phyloP scores from a whole-genome alignment of 2,797 vertebrate genomes.

The Hoplostethus atlanticus region DNA sequence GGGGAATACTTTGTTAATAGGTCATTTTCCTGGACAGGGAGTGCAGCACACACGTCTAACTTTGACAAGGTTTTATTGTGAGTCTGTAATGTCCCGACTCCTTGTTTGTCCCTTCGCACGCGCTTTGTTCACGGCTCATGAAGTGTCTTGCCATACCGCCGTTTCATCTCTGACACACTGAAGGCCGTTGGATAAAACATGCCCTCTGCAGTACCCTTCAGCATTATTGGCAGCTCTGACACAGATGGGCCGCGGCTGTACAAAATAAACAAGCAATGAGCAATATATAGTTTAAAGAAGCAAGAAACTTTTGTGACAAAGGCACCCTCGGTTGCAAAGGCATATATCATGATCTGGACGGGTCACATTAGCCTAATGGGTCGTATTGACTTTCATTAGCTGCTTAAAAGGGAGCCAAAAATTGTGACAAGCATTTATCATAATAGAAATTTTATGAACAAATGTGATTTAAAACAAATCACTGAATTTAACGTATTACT shows the following conservation, averaged over 20 bases:
- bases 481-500: no score
- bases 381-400: no score
- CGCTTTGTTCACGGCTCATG: constrained; percentile 11
- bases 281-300: no score
- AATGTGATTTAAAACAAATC: no score
- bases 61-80: constrained; percentile 30
- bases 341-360: no score
- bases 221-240: background rate
- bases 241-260: background rate
- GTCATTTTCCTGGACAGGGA: constrained; percentile 49
- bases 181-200: background rate
- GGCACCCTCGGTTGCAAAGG: no score
- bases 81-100: constrained; percentile 4
- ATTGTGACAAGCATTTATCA: no score
- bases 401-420: no score
- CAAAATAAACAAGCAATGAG: no score
- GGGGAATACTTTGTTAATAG: constrained; percentile 51
- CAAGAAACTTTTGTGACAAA: no score
- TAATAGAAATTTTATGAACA: no score
- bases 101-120: constrained; percentile 9
- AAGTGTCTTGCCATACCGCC: background rate
- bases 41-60: constrained; percentile 31
- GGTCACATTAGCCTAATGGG: no score
- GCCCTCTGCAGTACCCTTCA: background rate
- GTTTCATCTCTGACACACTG: background rate